Base-by-base conservation (phyloP, 1,140 invertebrate species). In the Limonius californicus region DNA sequence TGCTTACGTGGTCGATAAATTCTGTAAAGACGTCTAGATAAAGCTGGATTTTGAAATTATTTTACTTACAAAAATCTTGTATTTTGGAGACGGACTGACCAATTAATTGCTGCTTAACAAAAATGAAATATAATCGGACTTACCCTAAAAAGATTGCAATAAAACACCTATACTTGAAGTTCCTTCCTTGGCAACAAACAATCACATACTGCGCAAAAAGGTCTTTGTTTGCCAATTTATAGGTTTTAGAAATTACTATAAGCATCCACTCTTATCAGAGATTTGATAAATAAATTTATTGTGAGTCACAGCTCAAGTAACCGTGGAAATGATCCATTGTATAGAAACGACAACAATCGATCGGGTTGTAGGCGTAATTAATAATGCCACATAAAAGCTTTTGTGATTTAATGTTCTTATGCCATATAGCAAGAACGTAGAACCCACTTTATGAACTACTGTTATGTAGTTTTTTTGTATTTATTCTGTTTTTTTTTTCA, bases 241-340 rank as follows among this genome's bases (percentile, higher is more conserved):
- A 61, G 50, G 50, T 61, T 61, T 54, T 55, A 42, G 30, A 61
- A 61, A 61, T 61, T 61, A 45, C 54, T 42, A 61, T 54, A 55
- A 59, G 20, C 23, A 45, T 61, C 39, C 23, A 61, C 35, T 16
- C 59, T 61, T 61, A 61, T 61, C 59, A 55, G 32, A 55, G 50
- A 61, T 61, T 61, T 61, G 53, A 55, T 61, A 61, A 61, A 54
- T 61, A 50, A 54, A 55, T 55, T 61, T 55, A 61, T 61, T 55
- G 23, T 23, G 59, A 61, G 21, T 61, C 35, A 61, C 50, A 42
- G 15, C 12, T 61, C 53, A 55, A 61, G 32, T 35, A 61, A 61
- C 50, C 59, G 59, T 61, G 59, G 53, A 61, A 61, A 61, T 61
- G 43, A 39, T 54, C 20, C 54, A 61, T 61, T 61, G 59, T 61